Evolutionary conservation across 2,113 vertebrate genomes (phyloP).

Genomic region (Balaenoptera acutorostrata): DNA sequence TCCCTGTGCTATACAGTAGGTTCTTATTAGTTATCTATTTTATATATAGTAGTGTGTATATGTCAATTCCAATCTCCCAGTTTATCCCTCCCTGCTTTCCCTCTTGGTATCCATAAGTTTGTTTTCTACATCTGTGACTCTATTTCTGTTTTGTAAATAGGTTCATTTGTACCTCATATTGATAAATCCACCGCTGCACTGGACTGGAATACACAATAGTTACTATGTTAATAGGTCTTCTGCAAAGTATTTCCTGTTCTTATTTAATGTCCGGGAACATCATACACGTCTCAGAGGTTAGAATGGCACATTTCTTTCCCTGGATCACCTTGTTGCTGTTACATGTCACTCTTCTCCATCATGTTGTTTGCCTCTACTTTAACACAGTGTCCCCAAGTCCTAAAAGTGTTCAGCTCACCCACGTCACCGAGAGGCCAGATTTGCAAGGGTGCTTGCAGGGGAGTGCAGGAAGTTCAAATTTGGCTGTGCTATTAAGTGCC

Average conservation of each 20-base stretch:
- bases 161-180: background rate
- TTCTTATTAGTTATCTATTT: too few relatives aligned
- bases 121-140: too few relatives aligned
- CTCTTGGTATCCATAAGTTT: too few relatives aligned
- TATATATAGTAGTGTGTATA: too few relatives aligned
- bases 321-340: background rate
- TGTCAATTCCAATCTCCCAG: too few relatives aligned
- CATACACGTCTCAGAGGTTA: background rate
- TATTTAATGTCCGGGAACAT: background rate
- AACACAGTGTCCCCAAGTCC: slow-evolving; percentile 50
- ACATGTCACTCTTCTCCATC: slow-evolving; percentile 9
- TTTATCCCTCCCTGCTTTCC: too few relatives aligned
- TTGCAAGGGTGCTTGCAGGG: slow-evolving; percentile 15
- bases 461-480: slow-evolving; percentile 54
- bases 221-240: background rate
- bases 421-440: slow-evolving; percentile 28
- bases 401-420: slow-evolving; percentile 7
- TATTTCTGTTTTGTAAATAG: too few relatives aligned
- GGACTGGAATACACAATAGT: background rate
- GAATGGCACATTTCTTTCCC: slow-evolving; percentile 8
- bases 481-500: background rate
- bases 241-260: slow-evolving; percentile 43
- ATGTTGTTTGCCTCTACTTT: slow-evolving; percentile 7
- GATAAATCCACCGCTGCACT: background rate
- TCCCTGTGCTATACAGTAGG: too few relatives aligned